Base-by-base conservation (phyloP, 2,797 vertebrate genomes). In the Takifugu rubripes region DNA sequence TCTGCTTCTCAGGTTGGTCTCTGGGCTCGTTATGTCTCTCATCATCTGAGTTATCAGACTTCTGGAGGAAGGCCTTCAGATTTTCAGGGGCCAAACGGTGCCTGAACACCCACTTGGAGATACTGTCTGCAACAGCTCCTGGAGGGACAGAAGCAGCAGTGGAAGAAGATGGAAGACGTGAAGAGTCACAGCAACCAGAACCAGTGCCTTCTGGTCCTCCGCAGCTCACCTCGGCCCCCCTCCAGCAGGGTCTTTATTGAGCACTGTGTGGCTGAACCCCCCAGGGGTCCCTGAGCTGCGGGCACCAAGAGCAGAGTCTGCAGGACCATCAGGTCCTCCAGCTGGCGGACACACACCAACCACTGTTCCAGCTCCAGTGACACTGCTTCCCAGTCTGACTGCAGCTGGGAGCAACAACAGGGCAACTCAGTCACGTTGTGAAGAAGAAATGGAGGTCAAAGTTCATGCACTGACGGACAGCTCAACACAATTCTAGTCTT, bases 281-380 rank as follows among this genome's bases (percentile, higher is more conserved):
- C 75, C 63, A 83, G 0, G 81, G 91, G 0, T 68, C 88, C 69
- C 52, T 79, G 72, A 47, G 88, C 70, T 62, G 81, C 57, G 36
- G 81, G 62, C 82, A 94, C 88, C 25, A 93, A 86, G 62, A 99
- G 89, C 55, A 99, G 87, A 0, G 94, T 97, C 88, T 98, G 96
- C 61, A 99, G 90, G 40, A 95, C 89, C 64, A 99, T 84, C 45
- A 95, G 91, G n/a, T 99, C 96, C 77, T 98, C 95, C 61, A 98
- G 81, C 86, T 99, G 97, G 25, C 90, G 92, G 60, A 97, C 90
- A 69, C 96, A 88, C 69, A 98, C 95, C 61, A 88, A 88, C 97
- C 97, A 99, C 81, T 99, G 94, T 77, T 99, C 97, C 31, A 93
- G 82, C 83, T 99, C 97, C 59, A 99, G 77, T 1, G 96, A 99